These are phyloP conservation scores for Peromyscus californicus DNA, from an alignment of 2,113 vertebrate genomes.

Conservation along the genomic window DNA sequence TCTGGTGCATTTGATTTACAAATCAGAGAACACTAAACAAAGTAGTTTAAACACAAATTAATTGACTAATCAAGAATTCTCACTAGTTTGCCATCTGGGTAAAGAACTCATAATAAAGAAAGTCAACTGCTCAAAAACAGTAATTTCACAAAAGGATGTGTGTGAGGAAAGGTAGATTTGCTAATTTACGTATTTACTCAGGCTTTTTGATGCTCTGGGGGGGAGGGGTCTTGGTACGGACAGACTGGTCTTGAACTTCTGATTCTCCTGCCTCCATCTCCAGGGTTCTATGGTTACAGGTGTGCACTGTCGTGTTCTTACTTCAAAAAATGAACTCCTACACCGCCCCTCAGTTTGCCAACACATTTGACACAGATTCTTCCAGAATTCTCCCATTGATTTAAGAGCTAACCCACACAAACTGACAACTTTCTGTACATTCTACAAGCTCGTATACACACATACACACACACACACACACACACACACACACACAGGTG, in stretches of 20 bases:
- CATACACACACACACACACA: too few species aligned
- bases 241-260: neutral
- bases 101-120: neutral
- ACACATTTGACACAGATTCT: neutral
- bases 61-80: neutral
- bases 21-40: constrained; percentile 18
- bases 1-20: neutral
- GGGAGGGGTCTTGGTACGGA: neutral
- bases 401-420: neutral
- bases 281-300: neutral
- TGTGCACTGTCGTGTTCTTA: neutral
- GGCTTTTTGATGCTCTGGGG: neutral
- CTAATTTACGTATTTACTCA: neutral
- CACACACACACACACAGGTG: too few species aligned
- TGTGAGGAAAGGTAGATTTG: neutral
- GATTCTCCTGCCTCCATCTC: neutral
- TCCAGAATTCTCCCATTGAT: neutral
- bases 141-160: neutral
- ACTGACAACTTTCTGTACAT: neutral
- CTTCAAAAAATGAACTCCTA: neutral
- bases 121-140: neutral
- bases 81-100: neutral
- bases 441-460: neutral
- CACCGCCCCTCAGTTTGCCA: neutral
- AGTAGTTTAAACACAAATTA: neutral